phyloP scores from a whole-genome alignment of 2,888 invertebrate species.

The Dioctria rufipes region DNA sequence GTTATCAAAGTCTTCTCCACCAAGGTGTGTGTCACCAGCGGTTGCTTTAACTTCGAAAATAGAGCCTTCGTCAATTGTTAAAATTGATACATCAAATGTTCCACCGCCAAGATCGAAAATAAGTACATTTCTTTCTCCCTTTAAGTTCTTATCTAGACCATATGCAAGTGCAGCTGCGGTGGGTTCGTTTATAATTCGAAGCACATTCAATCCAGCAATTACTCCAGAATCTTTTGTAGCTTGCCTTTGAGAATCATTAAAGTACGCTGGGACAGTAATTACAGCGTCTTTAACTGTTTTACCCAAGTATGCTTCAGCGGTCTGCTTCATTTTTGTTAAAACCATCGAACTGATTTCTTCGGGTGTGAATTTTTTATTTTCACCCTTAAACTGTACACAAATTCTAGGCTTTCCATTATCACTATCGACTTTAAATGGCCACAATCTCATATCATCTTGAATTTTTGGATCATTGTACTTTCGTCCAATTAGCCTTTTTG shows the following conservation, averaged over 20 bases:
- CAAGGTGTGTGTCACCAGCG: constrained; percentile 82
- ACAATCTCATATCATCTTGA: constrained; percentile 91
- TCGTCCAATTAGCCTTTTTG: constrained; percentile 80
- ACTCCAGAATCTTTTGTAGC: constrained; percentile 72
- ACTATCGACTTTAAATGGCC: constrained; percentile 88
- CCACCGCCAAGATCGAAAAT: constrained; percentile 75
- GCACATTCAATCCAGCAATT: constrained; percentile 88
- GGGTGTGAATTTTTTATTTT: constrained; percentile 85
- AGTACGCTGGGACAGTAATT: constrained; percentile 90
- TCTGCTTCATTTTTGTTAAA: constrained; percentile 93
- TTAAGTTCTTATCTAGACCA: constrained; percentile 73
- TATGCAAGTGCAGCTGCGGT: constrained; percentile 92
- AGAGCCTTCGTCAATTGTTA: constrained; percentile 86
- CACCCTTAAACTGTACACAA: constrained; percentile 86
- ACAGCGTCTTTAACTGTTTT: constrained; percentile 87
- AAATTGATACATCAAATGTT: constrained; percentile 90
- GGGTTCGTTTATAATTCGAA: constrained; percentile 92
- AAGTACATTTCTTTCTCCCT: no score
- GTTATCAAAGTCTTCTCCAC: constrained; percentile 82
- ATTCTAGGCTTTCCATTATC: constrained; percentile 84
- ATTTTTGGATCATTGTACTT: constrained; percentile 87
- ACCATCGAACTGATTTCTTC: constrained; percentile 96
- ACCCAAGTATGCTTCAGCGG: constrained; percentile 88
- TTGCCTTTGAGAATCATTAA: constrained; percentile 88
- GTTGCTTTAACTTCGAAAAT: constrained; percentile 82